Evolutionary conservation across 2,113 vertebrate genomes (phyloP).

Genomic region (Phrynocephalus versicolor): DNA sequence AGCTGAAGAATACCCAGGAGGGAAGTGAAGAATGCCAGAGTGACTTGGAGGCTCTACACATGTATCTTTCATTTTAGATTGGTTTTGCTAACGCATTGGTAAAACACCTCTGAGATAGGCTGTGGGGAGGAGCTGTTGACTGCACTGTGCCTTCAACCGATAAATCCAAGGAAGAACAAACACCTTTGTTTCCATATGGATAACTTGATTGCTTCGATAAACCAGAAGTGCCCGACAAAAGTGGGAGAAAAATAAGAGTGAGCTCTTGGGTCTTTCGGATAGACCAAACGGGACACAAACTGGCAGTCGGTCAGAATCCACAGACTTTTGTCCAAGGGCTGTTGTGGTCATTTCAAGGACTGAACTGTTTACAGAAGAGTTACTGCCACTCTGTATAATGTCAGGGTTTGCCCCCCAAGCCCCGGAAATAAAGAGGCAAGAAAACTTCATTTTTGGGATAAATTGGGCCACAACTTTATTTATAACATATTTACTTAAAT

Average conservation of each 20-base stretch:
- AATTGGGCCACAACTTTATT: too few relatives aligned
- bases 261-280: not conserved
- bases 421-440: too few relatives aligned
- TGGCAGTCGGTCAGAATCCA: not conserved
- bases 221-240: not conserved
- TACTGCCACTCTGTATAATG: too few relatives aligned
- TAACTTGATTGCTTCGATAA: not conserved
- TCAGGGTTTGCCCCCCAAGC: too few relatives aligned
- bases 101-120: not conserved
- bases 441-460: too few relatives aligned
- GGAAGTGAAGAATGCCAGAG: not conserved
- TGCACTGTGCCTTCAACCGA: not conserved
- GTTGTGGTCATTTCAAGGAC: not conserved
- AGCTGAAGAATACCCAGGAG: not conserved
- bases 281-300: not conserved
- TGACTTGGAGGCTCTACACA: not conserved
- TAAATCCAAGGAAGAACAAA: not conserved
- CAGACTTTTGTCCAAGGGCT: not conserved
- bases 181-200: not conserved
- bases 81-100: not conserved
- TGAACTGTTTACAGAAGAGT: too few relatives aligned
- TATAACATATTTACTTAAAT: too few relatives aligned
- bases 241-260: too few relatives aligned
- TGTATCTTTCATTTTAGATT: constrained; percentile 8
- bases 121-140: not conserved